phyloP scores from a whole-genome alignment of 2,113 vertebrate species.

The Zapus hudsonius region DNA sequence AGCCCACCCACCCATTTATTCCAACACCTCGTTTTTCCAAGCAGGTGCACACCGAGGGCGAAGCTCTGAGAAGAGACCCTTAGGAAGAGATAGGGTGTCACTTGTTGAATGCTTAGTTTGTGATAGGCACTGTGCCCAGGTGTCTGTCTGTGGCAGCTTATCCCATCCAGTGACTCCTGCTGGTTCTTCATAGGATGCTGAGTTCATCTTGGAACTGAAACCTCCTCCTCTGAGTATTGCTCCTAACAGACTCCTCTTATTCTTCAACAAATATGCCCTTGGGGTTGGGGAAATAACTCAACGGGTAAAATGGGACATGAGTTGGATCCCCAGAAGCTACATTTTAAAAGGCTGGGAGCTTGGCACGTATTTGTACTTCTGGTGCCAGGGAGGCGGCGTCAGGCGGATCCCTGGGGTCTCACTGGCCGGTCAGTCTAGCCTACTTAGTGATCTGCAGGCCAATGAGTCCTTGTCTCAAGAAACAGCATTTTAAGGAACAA shows the following conservation, averaged over 20 bases:
- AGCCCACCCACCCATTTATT: neutral
- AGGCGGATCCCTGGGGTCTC: neutral
- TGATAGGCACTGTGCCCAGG: neutral
- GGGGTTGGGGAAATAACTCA: neutral
- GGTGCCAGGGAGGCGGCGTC: too few relatives aligned
- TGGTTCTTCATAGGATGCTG: slow-evolving; percentile 16
- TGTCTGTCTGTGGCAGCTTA: neutral
- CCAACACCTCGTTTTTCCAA: neutral
- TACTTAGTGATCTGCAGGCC: neutral
- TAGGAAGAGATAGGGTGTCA: neutral
- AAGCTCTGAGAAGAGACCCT: neutral
- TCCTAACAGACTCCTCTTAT: neutral
- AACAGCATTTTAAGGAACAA: neutral
- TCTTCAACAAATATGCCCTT: neutral
- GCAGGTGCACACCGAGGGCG: neutral
- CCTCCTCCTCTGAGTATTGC: neutral
- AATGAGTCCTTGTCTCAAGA: neutral
- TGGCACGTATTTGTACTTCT: neutral
- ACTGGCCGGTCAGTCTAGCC: neutral
- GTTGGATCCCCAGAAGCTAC: neutral
- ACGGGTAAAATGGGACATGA: neutral
- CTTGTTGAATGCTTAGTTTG: neutral
- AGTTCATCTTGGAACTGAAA: neutral
- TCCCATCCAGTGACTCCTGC: neutral
- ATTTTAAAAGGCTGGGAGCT: neutral